phyloP scores from a whole-genome alignment of 2,888 invertebrate species.

The Sesia bembeciformis region DNA sequence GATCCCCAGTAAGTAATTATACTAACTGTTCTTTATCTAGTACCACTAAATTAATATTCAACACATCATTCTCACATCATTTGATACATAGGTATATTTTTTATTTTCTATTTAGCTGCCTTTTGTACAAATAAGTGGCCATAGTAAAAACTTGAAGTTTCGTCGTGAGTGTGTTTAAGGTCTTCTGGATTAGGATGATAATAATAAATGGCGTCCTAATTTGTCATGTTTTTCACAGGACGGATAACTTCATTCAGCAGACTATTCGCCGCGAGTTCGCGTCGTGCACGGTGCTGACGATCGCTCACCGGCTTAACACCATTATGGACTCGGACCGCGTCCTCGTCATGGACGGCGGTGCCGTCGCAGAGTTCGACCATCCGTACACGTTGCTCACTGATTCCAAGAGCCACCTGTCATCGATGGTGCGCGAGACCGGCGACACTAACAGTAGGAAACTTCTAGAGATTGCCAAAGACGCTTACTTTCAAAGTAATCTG shows the following conservation, averaged over 20 bases:
- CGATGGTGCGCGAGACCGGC: constrained; percentile 76
- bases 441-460: constrained; percentile 67
- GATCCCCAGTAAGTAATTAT: constrained; percentile 79
- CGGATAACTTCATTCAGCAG: constrained; percentile 87
- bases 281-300: constrained; percentile 89
- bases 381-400: constrained; percentile 74
- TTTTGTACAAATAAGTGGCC: no score
- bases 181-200: not conserved
- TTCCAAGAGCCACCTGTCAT: constrained; percentile 66
- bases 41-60: no score
- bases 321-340: constrained; percentile 92
- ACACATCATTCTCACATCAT: no score
- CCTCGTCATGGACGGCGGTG: constrained; percentile 77
- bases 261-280: constrained; percentile 86
- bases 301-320: constrained; percentile 93
- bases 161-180: no score
- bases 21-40: no score
- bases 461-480: constrained; percentile 59
- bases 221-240: constrained; percentile 44
- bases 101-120: no score
- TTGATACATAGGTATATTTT: no score
- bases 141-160: no score
- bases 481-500: constrained; percentile 45
- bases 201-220: not conserved
- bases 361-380: constrained; percentile 77